phyloP scores from a whole-genome alignment of 2,888 invertebrate genomes.

The Gisinianus flammeolus region DNA sequence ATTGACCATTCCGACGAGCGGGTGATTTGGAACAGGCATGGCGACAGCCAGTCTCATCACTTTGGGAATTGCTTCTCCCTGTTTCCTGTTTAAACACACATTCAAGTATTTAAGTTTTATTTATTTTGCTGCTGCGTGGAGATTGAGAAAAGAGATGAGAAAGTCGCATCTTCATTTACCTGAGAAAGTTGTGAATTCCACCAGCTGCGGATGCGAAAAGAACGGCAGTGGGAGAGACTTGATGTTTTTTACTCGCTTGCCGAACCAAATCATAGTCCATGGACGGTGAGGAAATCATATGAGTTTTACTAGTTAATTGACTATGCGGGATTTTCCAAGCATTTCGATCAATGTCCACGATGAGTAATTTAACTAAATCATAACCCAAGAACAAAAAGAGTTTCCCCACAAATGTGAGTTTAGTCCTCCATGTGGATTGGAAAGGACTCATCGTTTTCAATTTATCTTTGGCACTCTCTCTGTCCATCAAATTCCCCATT shows the following conservation, averaged over 20 bases:
- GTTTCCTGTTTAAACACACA: background rate
- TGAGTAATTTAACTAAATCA: background rate
- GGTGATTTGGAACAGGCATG: constrained; percentile 13
- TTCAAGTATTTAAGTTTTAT: too few relatives aligned
- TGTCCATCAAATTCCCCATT: constrained; percentile 11
- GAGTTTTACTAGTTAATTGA: background rate
- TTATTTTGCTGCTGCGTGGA: too few relatives aligned
- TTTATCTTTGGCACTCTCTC: background rate
- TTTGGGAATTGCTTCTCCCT: background rate
- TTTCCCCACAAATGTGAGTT: background rate
- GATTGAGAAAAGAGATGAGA: too few relatives aligned
- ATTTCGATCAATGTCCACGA: background rate
- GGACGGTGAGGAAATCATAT: background rate
- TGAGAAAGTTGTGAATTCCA: background rate
- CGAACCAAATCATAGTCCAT: constrained; percentile 1
- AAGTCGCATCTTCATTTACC: too few relatives aligned
- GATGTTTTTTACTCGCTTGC: background rate
- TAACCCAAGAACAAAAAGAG: background rate
- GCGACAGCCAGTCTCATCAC: constrained; percentile 3
- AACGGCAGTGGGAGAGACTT: background rate
- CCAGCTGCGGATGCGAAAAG: background rate
- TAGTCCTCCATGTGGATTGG: background rate
- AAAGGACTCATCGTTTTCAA: background rate
- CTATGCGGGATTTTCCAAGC: background rate
- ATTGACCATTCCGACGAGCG: constrained; percentile 2